Conservation (phyloP, 2,888 invertebrate species). For the Muscina levida region DNA sequence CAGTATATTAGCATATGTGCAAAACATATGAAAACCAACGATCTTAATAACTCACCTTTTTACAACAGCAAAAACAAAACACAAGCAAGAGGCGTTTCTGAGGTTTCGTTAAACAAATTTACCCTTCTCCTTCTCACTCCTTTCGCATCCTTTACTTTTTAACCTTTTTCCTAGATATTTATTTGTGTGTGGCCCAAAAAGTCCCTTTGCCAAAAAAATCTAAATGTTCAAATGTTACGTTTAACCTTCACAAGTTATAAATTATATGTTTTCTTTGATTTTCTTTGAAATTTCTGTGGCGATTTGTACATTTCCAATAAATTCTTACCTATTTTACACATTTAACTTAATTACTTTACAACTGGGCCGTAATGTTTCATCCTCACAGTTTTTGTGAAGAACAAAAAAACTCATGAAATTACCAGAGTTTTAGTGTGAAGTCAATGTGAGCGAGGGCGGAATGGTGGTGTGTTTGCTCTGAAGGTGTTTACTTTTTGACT, state of each 20-base stretch:
- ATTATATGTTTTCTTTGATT: conserved; percentile 14
- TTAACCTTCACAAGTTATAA: conserved; percentile 1
- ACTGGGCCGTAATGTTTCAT: conserved; percentile 35
- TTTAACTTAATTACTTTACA: conserved; percentile 54
- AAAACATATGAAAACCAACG: too few relatives aligned
- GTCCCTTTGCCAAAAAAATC: conserved; percentile 12
- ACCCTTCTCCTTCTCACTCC: not conserved
- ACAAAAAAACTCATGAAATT: conserved; percentile 17
- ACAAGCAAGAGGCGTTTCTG: conserved; percentile 19
- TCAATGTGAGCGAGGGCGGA: conserved; percentile 33
- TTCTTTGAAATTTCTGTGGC: conserved; percentile 22
- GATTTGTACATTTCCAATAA: conserved; percentile 29
- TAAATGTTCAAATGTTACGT: not conserved
- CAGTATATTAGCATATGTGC: too few relatives aligned
- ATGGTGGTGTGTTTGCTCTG: not conserved
- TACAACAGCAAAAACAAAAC: too few relatives aligned
- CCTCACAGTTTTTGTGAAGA: conserved; percentile 13
- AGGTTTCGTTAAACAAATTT: conserved; percentile 18
- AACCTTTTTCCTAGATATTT: not conserved
- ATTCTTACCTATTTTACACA: conserved; percentile 30
- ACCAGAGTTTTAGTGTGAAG: conserved; percentile 48
- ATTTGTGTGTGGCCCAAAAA: conserved; percentile 5
- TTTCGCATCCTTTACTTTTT: not conserved
- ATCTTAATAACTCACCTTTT: too few relatives aligned
- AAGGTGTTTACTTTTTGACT: conserved; percentile 58